Evolutionary conservation across 2,888 invertebrate species (phyloP), one percentile per base, ranked within the genome.

Genomic region (Leucania comma): DNA sequence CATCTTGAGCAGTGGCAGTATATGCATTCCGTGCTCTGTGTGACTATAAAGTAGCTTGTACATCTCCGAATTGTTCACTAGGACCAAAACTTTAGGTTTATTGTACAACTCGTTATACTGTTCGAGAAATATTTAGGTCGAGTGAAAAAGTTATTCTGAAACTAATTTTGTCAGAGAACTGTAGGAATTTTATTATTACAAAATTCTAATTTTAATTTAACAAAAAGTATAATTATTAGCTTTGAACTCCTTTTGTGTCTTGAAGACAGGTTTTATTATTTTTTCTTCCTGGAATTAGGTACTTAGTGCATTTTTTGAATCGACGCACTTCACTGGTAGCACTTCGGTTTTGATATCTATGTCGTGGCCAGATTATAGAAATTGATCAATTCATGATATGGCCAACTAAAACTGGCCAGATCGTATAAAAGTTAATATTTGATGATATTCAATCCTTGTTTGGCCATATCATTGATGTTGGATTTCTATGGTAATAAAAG

Each of bases 41-140:
- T 60, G 72, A 72, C 66, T 68, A 64, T 77, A 77, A 73, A 80
- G 26, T 59, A 75, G 69, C 61, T 63, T 57, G 59, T 42, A 65
- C 70, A 68, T 59, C 68, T 69, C 61, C 58, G 22, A 75, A 74
- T 71, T 62, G 68, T 70, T 59, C 57, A 42, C 20, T 51, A 71
- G 59, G 50, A 72, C 53, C 54, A 59, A 60, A 82, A 73, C 56
- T 75, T 61, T 29, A 61, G 54, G 29, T 78, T 78, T 72, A 75
- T 65, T 22, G 61, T 69, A 26, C 1, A 64, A 66, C 42, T 81
- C 72, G 60, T 76, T 68, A 56, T 64, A 61, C 3, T 70, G 73
- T 53, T 71, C 5, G 14, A 22, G 56, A 65, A 68, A 68, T 82
- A 71, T 71, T 78, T 78, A 29, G 81, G 70, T 59, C 62, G 42